These are phyloP conservation scores for Eremophila alpestris DNA, from an alignment of 2,797 vertebrate genomes.

Conservation along the genomic window DNA sequence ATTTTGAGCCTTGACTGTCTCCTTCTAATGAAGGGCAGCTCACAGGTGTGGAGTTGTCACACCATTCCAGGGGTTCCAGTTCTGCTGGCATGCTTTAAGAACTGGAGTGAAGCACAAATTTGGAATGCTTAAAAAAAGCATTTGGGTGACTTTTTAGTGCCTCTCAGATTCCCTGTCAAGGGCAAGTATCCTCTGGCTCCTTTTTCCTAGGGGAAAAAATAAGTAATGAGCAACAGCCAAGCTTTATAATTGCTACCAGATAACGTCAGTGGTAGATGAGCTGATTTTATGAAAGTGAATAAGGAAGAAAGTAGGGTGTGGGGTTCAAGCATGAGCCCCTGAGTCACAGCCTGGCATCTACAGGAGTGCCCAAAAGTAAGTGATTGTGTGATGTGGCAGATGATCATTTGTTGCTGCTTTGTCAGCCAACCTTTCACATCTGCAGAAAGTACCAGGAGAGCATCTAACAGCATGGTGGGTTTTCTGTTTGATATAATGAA, in stretches of 20 bases:
- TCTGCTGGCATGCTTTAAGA: background rate
- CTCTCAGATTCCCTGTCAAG: background rate
- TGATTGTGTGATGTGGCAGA: background rate
- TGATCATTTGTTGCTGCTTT: background rate
- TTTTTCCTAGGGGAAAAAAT: background rate
- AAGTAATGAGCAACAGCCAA: background rate
- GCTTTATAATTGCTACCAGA: background rate
- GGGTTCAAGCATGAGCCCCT: background rate
- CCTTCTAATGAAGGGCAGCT: rapidly evolving
- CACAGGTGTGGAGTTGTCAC: background rate
- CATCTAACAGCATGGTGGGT: background rate
- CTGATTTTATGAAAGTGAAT: background rate
- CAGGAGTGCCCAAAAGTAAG: background rate
- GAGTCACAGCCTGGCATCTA: constrained; percentile 16
- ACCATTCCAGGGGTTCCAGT: background rate
- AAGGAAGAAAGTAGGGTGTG: background rate
- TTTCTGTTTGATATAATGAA: background rate
- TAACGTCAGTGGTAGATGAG: background rate
- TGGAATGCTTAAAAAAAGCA: background rate
- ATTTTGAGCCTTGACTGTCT: background rate
- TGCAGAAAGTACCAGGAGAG: background rate
- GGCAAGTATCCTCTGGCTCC: background rate
- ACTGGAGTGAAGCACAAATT: background rate
- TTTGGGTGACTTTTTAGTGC: background rate
- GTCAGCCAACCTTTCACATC: background rate